Percentiles rank a stretch among this genome's conserved stretches.
phyloP scores from a whole-genome alignment of 2,888 invertebrate species.

The Hypolimnas misippus region DNA sequence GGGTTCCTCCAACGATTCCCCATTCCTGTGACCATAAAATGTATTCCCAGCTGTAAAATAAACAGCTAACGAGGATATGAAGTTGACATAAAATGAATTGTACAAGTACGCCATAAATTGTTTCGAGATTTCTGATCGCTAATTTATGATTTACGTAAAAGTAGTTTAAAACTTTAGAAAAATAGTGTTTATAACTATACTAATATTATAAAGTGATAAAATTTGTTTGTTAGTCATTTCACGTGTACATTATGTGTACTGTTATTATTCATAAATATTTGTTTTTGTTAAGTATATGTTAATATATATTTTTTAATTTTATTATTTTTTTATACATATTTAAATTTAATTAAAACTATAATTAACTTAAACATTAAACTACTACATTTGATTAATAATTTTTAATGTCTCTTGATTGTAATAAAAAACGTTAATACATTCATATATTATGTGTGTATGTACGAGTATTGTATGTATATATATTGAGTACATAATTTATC shows the following conservation, averaged over 20 bases:
- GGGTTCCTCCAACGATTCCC: constrained; percentile 57
- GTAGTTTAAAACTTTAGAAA: too few relatives aligned
- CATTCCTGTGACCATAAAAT: constrained; percentile 21
- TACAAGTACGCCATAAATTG: too few relatives aligned
- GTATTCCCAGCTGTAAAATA: constrained; percentile 7
- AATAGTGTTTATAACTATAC: too few relatives aligned
- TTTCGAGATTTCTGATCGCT: not conserved
- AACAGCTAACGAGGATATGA: not conserved
- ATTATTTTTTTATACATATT: not conserved
- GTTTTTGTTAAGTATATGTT: too few relatives aligned
- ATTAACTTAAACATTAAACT: not conserved
- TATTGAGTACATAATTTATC: not conserved
- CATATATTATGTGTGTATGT: not conserved
- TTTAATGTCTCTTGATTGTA: not conserved
- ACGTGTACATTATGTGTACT: too few relatives aligned
- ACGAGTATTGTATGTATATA: too few relatives aligned
- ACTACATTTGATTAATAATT: not conserved
- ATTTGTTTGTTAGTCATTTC: too few relatives aligned
- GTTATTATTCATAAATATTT: too few relatives aligned
- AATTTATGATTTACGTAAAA: too few relatives aligned
- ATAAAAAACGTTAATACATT: not conserved
- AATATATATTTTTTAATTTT: too few relatives aligned
- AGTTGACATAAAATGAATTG: not conserved
- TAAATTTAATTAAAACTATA: not conserved
- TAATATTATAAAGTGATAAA: too few relatives aligned